phyloP scores from a whole-genome alignment of 1,140 invertebrate species.

The Danaus melanippus region DNA sequence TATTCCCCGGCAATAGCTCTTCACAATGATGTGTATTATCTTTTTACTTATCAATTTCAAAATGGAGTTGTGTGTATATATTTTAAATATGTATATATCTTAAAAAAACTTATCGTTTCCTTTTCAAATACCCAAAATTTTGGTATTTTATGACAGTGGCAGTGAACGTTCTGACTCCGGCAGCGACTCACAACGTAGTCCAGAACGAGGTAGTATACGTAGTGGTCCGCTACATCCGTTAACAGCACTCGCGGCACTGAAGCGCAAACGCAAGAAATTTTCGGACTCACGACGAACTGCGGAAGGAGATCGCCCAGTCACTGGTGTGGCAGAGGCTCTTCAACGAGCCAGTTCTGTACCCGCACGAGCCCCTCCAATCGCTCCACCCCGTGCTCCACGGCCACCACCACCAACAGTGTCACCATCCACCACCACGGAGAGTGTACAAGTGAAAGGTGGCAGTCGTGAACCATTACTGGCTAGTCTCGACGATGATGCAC shows the following conservation, averaged over 20 bases:
- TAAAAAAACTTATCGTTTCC: too few relatives aligned
- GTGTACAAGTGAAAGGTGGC: conserved; percentile 36
- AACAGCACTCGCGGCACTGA: conserved; percentile 78
- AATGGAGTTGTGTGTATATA: too few relatives aligned
- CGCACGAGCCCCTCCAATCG: conserved; percentile 30
- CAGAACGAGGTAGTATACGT: conserved; percentile 36
- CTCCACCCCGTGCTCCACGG: conserved; percentile 15
- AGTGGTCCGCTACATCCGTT: conserved; percentile 51
- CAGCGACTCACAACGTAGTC: conserved; percentile 58
- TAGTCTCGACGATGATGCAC: conserved; percentile 54
- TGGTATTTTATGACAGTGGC: conserved; percentile 28
- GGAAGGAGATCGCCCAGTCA: conserved; percentile 19
- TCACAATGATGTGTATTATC: too few relatives aligned
- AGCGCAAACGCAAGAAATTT: conserved; percentile 85
- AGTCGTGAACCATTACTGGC: conserved; percentile 55
- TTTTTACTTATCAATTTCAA: too few relatives aligned
- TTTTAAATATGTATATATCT: too few relatives aligned
- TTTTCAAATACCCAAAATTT: too few relatives aligned
- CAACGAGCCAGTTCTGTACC: conserved; percentile 55
- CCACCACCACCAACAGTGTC: conserved; percentile 21
- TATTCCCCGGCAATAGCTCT: too few relatives aligned
- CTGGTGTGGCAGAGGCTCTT: conserved; percentile 30
- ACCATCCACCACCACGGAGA: conserved; percentile 26
- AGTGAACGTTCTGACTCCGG: conserved; percentile 58
- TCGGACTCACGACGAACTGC: conserved; percentile 81